These are phyloP conservation scores for Atherix ibis DNA, from an alignment of 2,888 invertebrate species.

Conservation along the genomic window DNA sequence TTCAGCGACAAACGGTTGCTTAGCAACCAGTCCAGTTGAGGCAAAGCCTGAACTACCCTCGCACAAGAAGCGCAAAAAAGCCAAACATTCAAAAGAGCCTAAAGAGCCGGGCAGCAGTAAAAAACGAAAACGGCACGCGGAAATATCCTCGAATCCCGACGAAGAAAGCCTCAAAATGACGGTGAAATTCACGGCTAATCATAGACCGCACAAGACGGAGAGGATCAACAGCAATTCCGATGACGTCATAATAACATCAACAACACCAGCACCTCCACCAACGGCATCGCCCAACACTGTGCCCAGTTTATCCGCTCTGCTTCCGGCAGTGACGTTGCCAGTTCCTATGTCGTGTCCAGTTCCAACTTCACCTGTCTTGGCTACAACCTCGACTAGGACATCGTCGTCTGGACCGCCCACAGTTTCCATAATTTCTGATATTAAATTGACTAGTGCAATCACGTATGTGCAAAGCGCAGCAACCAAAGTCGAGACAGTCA, in stretches of 20 bases:
- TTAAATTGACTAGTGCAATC: too few relatives aligned
- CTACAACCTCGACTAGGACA: conserved; percentile 5
- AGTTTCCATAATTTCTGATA: too few relatives aligned
- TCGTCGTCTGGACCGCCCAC: not conserved
- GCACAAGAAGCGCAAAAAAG: conserved; percentile 40
- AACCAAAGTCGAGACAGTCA: not conserved
- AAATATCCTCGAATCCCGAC: conserved; percentile 33
- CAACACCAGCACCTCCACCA: conserved; percentile 5
- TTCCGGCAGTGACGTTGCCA: too few relatives aligned
- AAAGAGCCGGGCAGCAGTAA: conserved; percentile 29
- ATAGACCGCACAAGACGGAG: conserved; percentile 21
- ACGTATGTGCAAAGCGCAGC: too few relatives aligned
- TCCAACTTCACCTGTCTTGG: too few relatives aligned
- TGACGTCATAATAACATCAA: conserved; percentile 8
- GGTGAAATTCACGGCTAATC: conserved; percentile 34
- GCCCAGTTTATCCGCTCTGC: too few relatives aligned
- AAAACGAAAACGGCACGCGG: conserved; percentile 39
- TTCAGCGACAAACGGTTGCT: too few relatives aligned
- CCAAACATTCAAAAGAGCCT: conserved; percentile 38
- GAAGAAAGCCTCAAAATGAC: conserved; percentile 38
- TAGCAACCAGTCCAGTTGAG: too few relatives aligned
- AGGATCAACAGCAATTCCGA: conserved; percentile 13
- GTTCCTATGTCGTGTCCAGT: too few relatives aligned
- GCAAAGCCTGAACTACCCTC: conserved; percentile 15
- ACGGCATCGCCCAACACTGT: too few relatives aligned